A percentile compares a stretch with the other conserved stretches of the same genome.
Evolutionary conservation across 1,140 invertebrate species (phyloP).

Genomic region (Tetragonula clypearis): DNA sequence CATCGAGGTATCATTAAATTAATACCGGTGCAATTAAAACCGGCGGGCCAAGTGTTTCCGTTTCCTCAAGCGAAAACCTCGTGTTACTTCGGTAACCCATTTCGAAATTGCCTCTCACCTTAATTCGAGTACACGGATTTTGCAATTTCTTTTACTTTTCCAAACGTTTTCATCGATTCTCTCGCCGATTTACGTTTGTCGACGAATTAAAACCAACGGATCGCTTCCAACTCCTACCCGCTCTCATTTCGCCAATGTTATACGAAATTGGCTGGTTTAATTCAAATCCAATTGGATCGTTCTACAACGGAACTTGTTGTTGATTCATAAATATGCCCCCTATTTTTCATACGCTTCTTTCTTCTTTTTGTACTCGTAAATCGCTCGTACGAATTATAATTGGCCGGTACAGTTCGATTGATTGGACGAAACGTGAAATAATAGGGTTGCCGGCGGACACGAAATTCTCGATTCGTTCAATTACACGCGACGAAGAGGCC

Average conservation of each 20-base stretch:
- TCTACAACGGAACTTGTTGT: not conserved
- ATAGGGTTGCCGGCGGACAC: conserved; percentile 22
- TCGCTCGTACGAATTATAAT: conserved; percentile 43
- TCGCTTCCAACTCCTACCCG: no score
- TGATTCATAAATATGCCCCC: not conserved
- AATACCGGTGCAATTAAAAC: conserved; percentile 30
- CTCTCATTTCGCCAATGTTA: conserved; percentile 13
- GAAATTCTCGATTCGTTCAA: conserved; percentile 33
- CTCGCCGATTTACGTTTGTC: not conserved
- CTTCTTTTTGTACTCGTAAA: not conserved
- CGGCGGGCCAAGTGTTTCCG: conserved; percentile 2
- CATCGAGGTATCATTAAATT: conserved; percentile 25
- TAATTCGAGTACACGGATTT: not conserved
- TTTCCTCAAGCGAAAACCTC: not conserved
- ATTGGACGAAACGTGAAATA: conserved; percentile 49
- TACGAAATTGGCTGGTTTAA: not conserved
- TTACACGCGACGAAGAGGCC: conserved; percentile 41
- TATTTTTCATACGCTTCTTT: not conserved
- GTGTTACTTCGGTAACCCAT: conserved; percentile 13
- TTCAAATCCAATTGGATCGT: not conserved
- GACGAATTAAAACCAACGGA: not conserved
- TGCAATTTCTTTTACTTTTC: not conserved
- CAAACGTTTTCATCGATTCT: not conserved
- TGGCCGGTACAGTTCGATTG: conserved; percentile 32
- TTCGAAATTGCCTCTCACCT: not conserved